Percentiles rank a stretch among this genome's conserved stretches.
Conservation (phyloP, 2,888 invertebrate genomes). For the Cinara cedri region DNA sequence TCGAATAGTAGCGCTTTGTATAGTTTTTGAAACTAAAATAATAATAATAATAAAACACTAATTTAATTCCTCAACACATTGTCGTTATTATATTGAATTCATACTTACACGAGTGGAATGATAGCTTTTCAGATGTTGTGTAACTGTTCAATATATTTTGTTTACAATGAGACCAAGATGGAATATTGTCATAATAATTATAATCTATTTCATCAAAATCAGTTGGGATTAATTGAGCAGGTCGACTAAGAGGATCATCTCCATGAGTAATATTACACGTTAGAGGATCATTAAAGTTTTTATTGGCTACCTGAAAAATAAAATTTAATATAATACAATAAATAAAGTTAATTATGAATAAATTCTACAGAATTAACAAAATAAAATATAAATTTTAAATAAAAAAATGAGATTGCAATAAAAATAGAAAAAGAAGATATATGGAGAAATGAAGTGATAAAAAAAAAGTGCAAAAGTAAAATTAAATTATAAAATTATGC, state of each 20-base stretch:
- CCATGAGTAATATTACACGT: slow-evolving; percentile 29
- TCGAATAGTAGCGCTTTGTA: slow-evolving; percentile 43
- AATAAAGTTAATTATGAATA: neutral
- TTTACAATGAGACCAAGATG: slow-evolving; percentile 80
- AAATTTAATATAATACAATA: neutral
- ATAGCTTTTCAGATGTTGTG: slow-evolving; percentile 91
- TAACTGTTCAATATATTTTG: slow-evolving; percentile 83
- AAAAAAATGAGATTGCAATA: no score
- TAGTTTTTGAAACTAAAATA: slow-evolving; percentile 41
- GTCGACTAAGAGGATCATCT: slow-evolving; percentile 50
- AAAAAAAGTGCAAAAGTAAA: neutral
- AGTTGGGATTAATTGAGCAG: slow-evolving; percentile 30
- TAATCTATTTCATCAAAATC: slow-evolving; percentile 62
- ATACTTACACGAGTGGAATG: slow-evolving; percentile 80
- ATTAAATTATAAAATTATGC: neutral
- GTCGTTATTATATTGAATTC: slow-evolving; percentile 61
- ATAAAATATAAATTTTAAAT: neutral
- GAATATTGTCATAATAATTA: slow-evolving; percentile 64
- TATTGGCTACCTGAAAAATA: slow-evolving; percentile 17
- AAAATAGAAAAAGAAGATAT: neutral
- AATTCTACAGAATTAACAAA: no score
- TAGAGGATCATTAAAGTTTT: slow-evolving; percentile 34
- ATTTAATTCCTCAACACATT: neutral
- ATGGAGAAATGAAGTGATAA: neutral
- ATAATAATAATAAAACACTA: neutral